These are phyloP conservation scores for Drosophila anomelani DNA, from an alignment of 2,888 invertebrate species.

Conservation along the genomic window DNA sequence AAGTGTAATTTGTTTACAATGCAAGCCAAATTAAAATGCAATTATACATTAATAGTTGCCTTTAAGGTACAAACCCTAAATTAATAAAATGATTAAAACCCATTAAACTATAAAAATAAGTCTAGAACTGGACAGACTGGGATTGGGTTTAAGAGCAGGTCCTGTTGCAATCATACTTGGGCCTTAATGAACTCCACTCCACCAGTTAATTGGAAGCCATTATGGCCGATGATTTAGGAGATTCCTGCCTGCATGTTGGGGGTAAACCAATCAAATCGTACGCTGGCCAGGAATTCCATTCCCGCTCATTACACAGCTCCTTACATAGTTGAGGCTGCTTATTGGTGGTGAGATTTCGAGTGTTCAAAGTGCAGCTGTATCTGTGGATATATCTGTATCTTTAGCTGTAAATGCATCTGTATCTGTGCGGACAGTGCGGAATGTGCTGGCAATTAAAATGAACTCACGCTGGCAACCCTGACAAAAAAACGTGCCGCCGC, in stretches of 20 bases:
- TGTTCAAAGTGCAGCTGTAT: neutral
- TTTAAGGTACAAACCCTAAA: neutral
- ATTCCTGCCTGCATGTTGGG: slow-evolving; percentile 13
- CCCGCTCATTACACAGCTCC: slow-evolving; percentile 27
- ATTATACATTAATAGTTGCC: neutral
- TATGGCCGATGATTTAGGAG: slow-evolving; percentile 5
- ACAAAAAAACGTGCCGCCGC: slow-evolving; percentile 40
- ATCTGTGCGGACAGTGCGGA: slow-evolving; percentile 49
- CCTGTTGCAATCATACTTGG: slow-evolving; percentile 3
- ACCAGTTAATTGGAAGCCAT: slow-evolving; percentile 1
- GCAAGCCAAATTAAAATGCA: neutral
- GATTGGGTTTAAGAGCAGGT: neutral
- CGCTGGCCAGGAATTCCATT: slow-evolving; percentile 31
- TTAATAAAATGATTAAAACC: neutral
- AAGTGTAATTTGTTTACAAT: neutral
- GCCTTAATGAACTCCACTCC: slow-evolving; percentile 12
- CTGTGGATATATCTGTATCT: neutral
- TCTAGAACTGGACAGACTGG: neutral
- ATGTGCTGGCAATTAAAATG: slow-evolving; percentile 76
- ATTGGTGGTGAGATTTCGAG: slow-evolving; percentile 8
- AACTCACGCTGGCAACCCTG: slow-evolving; percentile 70
- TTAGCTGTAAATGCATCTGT: neutral
- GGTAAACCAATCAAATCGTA: slow-evolving; percentile 18
- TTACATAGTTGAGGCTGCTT: slow-evolving; percentile 20
- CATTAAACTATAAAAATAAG: neutral